These are phyloP conservation scores for Drosophila ezoana DNA, from an alignment of 2,888 invertebrate species.

Conservation along the genomic window DNA sequence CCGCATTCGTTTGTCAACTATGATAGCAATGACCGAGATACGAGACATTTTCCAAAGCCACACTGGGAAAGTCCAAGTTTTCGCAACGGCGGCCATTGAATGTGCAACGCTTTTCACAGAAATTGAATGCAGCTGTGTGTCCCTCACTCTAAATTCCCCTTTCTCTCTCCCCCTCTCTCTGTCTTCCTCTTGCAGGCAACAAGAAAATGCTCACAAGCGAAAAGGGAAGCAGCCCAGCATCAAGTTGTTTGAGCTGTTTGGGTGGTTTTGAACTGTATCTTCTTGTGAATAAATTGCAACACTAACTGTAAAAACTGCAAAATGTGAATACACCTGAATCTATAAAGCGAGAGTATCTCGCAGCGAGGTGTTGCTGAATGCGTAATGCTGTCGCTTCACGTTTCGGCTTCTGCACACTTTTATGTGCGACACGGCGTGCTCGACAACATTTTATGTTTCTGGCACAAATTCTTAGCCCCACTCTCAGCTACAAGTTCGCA, in stretches of 20 bases:
- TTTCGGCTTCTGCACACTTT: constrained; percentile 57
- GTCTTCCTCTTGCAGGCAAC: not conserved
- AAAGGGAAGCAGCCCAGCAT: constrained; percentile 17
- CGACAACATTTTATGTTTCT: constrained; percentile 67
- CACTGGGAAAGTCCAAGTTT: constrained; percentile 30
- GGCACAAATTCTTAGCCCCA: constrained; percentile 26
- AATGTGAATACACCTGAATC: constrained; percentile 59
- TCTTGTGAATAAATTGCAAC: constrained; percentile 73
- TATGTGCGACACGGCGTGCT: constrained; percentile 66
- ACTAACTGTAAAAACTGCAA: constrained; percentile 64
- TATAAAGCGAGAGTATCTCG: constrained; percentile 39
- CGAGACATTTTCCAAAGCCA: constrained; percentile 43
- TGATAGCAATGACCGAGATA: constrained; percentile 43
- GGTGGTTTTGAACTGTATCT: constrained; percentile 24
- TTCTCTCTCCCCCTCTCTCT: not conserved
- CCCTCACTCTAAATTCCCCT: not conserved
- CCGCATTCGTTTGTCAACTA: constrained; percentile 54
- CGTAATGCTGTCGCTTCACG: constrained; percentile 54
- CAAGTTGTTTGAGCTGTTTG: constrained; percentile 1
- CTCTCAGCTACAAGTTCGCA: constrained; percentile 19
- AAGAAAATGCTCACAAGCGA: constrained; percentile 14
- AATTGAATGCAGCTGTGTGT: constrained; percentile 50
- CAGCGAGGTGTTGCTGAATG: constrained; percentile 64
- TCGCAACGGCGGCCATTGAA: constrained; percentile 52
- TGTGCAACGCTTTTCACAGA: constrained; percentile 64